Evolutionary conservation across 2,113 vertebrate species (phyloP).

Genomic region (Daboia siamensis): DNA sequence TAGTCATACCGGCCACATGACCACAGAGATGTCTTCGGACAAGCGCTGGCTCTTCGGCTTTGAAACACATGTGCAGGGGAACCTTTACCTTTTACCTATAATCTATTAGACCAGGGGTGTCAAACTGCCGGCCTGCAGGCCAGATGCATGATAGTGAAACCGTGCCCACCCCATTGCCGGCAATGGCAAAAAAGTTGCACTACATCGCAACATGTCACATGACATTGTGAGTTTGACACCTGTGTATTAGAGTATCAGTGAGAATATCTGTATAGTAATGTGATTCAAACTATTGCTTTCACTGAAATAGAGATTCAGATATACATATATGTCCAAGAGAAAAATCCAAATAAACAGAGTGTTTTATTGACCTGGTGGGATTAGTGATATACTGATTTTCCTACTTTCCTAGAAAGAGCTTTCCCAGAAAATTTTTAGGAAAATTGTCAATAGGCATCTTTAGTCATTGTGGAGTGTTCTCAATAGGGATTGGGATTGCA

Average conservation of each 20-base stretch:
- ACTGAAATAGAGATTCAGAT: not conserved
- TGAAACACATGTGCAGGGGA: too few species aligned
- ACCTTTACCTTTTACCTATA: not conserved
- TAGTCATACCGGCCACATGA: too few species aligned
- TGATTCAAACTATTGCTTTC: not conserved
- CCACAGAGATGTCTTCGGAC: too few species aligned
- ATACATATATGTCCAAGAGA: not conserved
- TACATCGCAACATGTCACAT: too few species aligned
- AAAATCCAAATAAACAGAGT: not conserved
- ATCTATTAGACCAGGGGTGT: not conserved
- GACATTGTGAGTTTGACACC: too few species aligned
- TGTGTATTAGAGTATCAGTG: too few species aligned
- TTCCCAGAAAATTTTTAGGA: not conserved
- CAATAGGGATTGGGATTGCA: not conserved
- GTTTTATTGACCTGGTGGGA: not conserved
- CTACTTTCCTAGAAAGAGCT: not conserved
- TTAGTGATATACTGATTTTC: not conserved
- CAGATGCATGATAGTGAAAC: too few species aligned
- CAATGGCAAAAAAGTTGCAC: too few species aligned
- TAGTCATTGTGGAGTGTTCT: not conserved
- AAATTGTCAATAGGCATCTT: not conserved
- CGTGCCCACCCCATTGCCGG: too few species aligned
- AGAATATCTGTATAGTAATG: too few species aligned
- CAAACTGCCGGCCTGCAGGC: too few species aligned
- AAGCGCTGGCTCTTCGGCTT: too few species aligned